Percentiles rank a stretch among this genome's conserved stretches.
Conservation (phyloP, 1,140 invertebrate genomes). For the Drosophila ananassae region DNA sequence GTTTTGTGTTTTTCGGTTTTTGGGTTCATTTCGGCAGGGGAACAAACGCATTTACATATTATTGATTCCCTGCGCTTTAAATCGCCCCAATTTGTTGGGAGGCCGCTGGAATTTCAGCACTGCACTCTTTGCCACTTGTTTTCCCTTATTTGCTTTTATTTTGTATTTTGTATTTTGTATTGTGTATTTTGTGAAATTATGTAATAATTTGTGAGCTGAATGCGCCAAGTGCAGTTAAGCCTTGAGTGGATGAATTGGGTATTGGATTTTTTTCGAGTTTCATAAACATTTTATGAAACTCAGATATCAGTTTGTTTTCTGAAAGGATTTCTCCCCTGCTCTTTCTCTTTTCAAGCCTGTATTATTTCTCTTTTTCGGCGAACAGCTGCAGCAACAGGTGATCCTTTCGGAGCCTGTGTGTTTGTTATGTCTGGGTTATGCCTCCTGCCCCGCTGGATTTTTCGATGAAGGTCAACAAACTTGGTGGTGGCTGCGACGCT, state of each 20-base stretch:
- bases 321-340: slow-evolving; percentile 1
- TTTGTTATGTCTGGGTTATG: slow-evolving; percentile 9
- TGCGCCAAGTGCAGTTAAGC: slow-evolving; percentile 19
- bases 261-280: neutral
- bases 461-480: slow-evolving; percentile 76
- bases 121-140: slow-evolving; percentile 50
- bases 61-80: slow-evolving; percentile 42
- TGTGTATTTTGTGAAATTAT: slow-evolving; percentile 51
- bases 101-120: slow-evolving; percentile 58
- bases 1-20: slow-evolving; percentile 54
- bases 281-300: neutral
- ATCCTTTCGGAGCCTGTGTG: slow-evolving; percentile 47
- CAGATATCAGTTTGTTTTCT: neutral
- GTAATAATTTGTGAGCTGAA: slow-evolving; percentile 55
- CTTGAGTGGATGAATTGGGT: slow-evolving; percentile 1
- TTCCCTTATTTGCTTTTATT: slow-evolving; percentile 8
- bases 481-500: slow-evolving; percentile 60
- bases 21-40: slow-evolving; percentile 60
- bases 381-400: slow-evolving; percentile 79
- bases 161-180: slow-evolving; percentile 10
- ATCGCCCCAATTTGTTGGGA: slow-evolving; percentile 54
- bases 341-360: neutral
- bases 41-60: slow-evolving; percentile 78
- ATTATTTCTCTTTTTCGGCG: slow-evolving; percentile 1
- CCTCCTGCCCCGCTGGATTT: slow-evolving; percentile 43